A percentile compares a stretch with the other conserved stretches of the same genome.
These are phyloP conservation scores for Hystrix cristata DNA, from an alignment of 2,113 vertebrate genomes.

Conservation along the genomic window DNA sequence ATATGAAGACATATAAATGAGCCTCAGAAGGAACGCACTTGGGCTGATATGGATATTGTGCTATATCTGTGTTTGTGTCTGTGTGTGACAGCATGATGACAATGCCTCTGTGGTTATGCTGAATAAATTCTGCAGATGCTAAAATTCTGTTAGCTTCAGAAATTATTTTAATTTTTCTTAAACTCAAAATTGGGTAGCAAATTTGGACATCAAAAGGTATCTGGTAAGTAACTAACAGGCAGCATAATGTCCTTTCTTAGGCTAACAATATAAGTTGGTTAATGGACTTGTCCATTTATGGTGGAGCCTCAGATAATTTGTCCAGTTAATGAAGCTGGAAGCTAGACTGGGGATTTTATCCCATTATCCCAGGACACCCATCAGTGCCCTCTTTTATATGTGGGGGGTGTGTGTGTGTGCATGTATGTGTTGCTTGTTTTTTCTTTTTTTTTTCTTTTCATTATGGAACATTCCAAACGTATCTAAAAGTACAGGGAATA, in stretches of 20 bases:
- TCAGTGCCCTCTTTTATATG: background rate
- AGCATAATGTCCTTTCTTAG: conserved; percentile 63
- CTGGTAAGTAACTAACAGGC: conserved; percentile 72
- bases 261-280: conserved; percentile 50
- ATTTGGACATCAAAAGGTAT: conserved; percentile 64
- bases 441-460: conserved; percentile 39
- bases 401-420: background rate
- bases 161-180: conserved; percentile 84
- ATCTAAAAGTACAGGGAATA: background rate
- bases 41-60: conserved; percentile 85
- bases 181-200: conserved; percentile 65
- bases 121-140: conserved; percentile 89
- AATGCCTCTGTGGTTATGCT: conserved; percentile 87
- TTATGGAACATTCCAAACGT: conserved; percentile 49
- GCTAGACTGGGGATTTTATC: conserved; percentile 51
- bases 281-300: conserved; percentile 44
- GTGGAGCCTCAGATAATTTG: conserved; percentile 7
- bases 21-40: conserved; percentile 85
- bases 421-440: background rate
- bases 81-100: conserved; percentile 89
- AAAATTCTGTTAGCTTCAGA: conserved; percentile 86
- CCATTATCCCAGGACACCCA: background rate
- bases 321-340: conserved; percentile 47
- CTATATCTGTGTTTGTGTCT: conserved; percentile 88
- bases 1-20: conserved; percentile 99